phyloP scores from a whole-genome alignment of 2,888 invertebrate species.

The Spodoptera littoralis region DNA sequence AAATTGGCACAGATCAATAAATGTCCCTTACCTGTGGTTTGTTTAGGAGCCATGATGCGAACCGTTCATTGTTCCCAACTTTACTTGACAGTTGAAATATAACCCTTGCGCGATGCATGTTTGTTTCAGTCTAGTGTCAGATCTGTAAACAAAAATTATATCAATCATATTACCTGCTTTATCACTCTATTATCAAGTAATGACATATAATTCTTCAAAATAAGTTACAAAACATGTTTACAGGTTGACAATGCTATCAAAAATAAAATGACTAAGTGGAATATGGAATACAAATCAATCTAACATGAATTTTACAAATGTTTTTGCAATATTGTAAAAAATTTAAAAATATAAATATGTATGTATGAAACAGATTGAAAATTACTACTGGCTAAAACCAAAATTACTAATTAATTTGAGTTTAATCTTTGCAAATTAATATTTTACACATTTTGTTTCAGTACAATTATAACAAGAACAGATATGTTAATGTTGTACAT shows the following conservation, averaged over 20 bases:
- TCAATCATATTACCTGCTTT: background rate
- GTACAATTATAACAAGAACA: conserved; percentile 7
- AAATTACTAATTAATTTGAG: too few relatives aligned
- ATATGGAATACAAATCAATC: too few relatives aligned
- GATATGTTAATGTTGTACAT: conserved; percentile 10
- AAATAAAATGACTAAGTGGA: too few relatives aligned
- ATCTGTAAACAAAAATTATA: conserved; percentile 65
- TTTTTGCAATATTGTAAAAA: too few relatives aligned
- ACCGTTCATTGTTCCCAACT: conserved; percentile 91
- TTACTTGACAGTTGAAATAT: conserved; percentile 91
- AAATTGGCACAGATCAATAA: conserved; percentile 3
- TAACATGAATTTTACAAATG: too few relatives aligned
- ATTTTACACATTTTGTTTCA: too few relatives aligned
- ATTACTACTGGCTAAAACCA: too few relatives aligned
- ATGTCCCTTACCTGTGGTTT: conserved; percentile 85
- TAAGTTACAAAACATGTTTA: too few relatives aligned
- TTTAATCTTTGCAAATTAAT: too few relatives aligned
- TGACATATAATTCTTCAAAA: background rate
- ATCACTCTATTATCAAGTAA: background rate
- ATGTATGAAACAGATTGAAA: too few relatives aligned
- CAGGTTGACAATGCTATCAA: too few relatives aligned
- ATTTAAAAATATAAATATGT: too few relatives aligned
- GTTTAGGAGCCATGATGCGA: conserved; percentile 94
- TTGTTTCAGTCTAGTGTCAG: conserved; percentile 67
- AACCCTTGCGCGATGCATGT: conserved; percentile 95